Percentiles rank a stretch among this genome's conserved stretches.
phyloP scores from a whole-genome alignment of 1,140 invertebrate genomes.

The Galendromus occidentalis region DNA sequence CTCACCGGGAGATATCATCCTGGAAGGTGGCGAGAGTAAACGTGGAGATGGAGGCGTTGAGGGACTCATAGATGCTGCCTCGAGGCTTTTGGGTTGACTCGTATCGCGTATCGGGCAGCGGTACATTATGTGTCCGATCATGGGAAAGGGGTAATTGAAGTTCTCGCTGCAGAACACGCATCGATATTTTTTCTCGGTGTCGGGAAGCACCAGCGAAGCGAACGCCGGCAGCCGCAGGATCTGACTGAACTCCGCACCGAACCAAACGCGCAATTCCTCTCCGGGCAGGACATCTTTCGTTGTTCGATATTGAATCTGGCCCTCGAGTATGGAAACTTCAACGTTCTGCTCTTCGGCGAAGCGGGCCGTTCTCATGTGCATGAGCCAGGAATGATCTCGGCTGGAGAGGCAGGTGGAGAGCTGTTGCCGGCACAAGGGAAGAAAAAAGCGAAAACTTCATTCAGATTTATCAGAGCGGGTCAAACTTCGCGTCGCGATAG shows the following conservation, averaged over 20 bases:
- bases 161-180: slow-evolving; percentile 20
- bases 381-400: not conserved
- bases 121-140: slow-evolving; percentile 21
- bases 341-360: slow-evolving; percentile 30
- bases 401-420: not conserved
- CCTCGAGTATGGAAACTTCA: slow-evolving; percentile 28
- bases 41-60: not conserved
- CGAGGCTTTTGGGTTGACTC: slow-evolving; percentile 9
- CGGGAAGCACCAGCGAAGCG: slow-evolving; percentile 15
- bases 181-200: slow-evolving; percentile 19
- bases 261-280: slow-evolving; percentile 30
- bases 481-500: not conserved
- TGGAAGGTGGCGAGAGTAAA: not conserved
- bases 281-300: slow-evolving; percentile 24
- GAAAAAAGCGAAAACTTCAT: not conserved
- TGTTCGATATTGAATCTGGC: slow-evolving; percentile 28
- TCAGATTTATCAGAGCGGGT: not conserved
- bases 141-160: slow-evolving; percentile 20
- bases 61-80: slow-evolving; percentile 9
- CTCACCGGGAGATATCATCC: not conserved
- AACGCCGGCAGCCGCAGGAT: slow-evolving; percentile 26
- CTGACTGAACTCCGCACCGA: slow-evolving; percentile 28
- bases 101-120: slow-evolving; percentile 16
- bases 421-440: not conserved
- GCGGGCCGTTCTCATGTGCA: slow-evolving; percentile 24